Base-by-base conservation (phyloP, 1,140 invertebrate species). In the Drosophila triauraria region DNA sequence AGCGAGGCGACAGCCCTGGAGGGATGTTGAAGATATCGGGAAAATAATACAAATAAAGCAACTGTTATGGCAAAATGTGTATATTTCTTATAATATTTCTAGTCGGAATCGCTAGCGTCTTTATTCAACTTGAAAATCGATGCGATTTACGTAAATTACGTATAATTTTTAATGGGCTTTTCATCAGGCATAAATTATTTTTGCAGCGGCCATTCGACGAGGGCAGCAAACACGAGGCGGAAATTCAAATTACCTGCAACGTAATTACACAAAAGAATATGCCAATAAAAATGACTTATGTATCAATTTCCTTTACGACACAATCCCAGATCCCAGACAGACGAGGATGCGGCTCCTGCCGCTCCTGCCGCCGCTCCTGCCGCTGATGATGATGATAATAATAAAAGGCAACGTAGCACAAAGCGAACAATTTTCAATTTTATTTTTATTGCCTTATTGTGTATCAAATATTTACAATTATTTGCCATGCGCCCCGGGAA, bases 391-490 rank as follows among this genome's bases (percentile, higher is more conserved):
- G 65, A 82, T 82, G 75, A 87, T 87, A 64, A 87, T 84, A 84
- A 87, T 84, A 88, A 88, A 86, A 87, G 80, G 70, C 79, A 80
- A 53, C 76, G 78, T 61, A 72, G 69, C 79, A 82, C 83, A 78
- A 86, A 86, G 83, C 76, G 83, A 76, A 88, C 71, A 90, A 74
- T 74, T 88, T 90, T 90, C 85, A 90, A 90, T 90, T 90, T 90
- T 91, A 87, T 88, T 84, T 91, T 91, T 91, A 91, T 91, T 91
- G 87, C 87, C 87, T 87, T 91, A 91, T 91, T 91, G 86, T 91
- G 84, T 88, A 91, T 91, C 88, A 91, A 91, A 91, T 91, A 91
- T 91, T 91, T 91, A 91, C 88, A 91, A 91, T 91, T 91, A 91
- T 91, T 91, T 91, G 81, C 78, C 85, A 65, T 69, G 70, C 67